phyloP scores from a whole-genome alignment of 1,140 invertebrate genomes.

The Drosophila tristis region DNA sequence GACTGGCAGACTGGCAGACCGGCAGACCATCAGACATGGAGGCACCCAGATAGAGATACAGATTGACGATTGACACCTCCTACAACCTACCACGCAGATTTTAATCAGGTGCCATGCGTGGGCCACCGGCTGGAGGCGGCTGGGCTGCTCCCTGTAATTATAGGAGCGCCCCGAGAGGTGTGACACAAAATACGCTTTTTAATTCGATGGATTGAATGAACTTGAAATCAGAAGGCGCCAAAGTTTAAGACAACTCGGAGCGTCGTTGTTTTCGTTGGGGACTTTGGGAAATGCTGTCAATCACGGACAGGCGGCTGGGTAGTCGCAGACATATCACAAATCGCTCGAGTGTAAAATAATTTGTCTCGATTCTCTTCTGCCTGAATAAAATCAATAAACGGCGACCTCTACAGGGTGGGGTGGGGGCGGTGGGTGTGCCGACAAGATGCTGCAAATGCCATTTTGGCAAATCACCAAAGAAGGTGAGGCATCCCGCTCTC shows the following conservation, averaged over 20 bases:
- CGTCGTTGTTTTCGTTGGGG: slow-evolving; percentile 11
- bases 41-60: not conserved
- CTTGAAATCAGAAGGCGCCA: slow-evolving; percentile 62
- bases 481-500: slow-evolving; percentile 9
- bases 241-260: slow-evolving; percentile 24
- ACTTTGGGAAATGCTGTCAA: slow-evolving; percentile 47
- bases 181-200: slow-evolving; percentile 50
- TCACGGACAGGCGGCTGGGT: slow-evolving; percentile 41
- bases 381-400: slow-evolving; percentile 61
- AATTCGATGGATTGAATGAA: slow-evolving; percentile 53
- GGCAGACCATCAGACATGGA: slow-evolving; percentile 17
- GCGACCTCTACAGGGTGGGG: slow-evolving; percentile 6
- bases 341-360: slow-evolving; percentile 74
- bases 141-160: slow-evolving; percentile 55
- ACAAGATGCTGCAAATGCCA: slow-evolving; percentile 55
- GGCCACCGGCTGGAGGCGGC: slow-evolving; percentile 10
- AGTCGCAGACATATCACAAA: slow-evolving; percentile 70
- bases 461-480: slow-evolving; percentile 37
- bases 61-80: slow-evolving; percentile 39
- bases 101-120: slow-evolving; percentile 49
- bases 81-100: slow-evolving; percentile 41
- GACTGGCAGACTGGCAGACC: not conserved
- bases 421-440: not conserved
- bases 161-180: slow-evolving; percentile 30
- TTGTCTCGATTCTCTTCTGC: slow-evolving; percentile 70